Conservation (phyloP, 2,113 vertebrate species). For the Acanthisitta chloris region DNA sequence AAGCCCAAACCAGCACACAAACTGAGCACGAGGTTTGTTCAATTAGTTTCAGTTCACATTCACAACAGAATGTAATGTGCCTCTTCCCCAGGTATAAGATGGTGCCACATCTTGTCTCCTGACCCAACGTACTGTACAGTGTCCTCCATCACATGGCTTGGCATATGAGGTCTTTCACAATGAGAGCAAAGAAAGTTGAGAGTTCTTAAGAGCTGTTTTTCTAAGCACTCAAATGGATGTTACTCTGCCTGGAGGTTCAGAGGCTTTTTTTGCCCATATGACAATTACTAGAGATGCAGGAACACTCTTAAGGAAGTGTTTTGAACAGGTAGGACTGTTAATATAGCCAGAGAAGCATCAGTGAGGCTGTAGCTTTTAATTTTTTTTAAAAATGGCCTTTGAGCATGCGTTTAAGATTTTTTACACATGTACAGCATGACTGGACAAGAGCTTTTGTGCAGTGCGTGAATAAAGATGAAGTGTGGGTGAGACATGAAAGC, state of each 20-base stretch:
- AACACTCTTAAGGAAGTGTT: conserved; percentile 13
- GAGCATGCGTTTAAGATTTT: conserved; percentile 4
- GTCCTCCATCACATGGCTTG: neutral
- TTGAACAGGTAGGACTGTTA: neutral
- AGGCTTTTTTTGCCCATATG: neutral
- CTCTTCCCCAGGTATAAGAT: neutral
- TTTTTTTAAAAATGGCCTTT: neutral
- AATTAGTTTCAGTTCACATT: neutral
- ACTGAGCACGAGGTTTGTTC: neutral
- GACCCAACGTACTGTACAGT: conserved; percentile 20
- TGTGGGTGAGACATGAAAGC: neutral
- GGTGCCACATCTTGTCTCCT: conserved; percentile 15
- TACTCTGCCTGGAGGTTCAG: neutral
- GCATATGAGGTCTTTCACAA: neutral
- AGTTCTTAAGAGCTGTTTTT: conserved; percentile 41
- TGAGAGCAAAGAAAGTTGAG: neutral
- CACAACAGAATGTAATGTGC: neutral
- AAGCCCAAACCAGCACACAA: too few species aligned
- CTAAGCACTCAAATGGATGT: conserved; percentile 8
- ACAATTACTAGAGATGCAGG: conserved; percentile 17
- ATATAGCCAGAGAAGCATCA: conserved; percentile 12
- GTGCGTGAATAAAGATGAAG: neutral
- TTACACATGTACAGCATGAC: neutral
- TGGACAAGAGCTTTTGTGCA: neutral
- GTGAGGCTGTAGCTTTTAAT: conserved; percentile 23